Percentiles rank a stretch among this genome's conserved stretches.
Conservation (phyloP, 2,797 vertebrate genomes). For the Catostomus latipinnis region DNA sequence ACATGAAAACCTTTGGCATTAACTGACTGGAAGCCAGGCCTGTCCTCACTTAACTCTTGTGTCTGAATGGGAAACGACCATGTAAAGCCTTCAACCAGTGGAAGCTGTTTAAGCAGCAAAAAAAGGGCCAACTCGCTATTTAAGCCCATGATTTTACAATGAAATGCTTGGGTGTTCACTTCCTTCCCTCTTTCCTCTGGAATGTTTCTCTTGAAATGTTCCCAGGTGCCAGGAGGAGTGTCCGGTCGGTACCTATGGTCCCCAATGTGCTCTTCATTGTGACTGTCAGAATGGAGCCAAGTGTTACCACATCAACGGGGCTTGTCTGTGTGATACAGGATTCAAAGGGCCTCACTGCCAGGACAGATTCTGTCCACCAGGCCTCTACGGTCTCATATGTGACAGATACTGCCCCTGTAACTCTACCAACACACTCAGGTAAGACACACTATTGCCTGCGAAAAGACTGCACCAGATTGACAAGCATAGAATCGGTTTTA, state of each 20-base stretch:
- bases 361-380: slow-evolving; percentile 92
- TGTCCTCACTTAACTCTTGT: too few species aligned
- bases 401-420: slow-evolving; percentile 93
- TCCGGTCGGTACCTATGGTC: slow-evolving; percentile 91
- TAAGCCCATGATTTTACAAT: too few species aligned
- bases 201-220: slow-evolving; percentile 45
- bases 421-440: slow-evolving; percentile 89
- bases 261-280: slow-evolving; percentile 88
- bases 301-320: slow-evolving; percentile 93
- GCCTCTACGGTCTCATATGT: slow-evolving; percentile 92
- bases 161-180: too few species aligned
- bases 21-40: too few species aligned
- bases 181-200: not conserved
- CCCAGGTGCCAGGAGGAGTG: slow-evolving; percentile 97
- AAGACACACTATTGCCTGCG: slow-evolving; percentile 50
- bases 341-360: slow-evolving; percentile 94
- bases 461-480: not conserved
- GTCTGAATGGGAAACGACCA: too few species aligned
- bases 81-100: too few species aligned
- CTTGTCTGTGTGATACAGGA: slow-evolving; percentile 91
- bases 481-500: not conserved
- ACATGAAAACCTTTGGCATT: too few species aligned
- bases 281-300: slow-evolving; percentile 94
- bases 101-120: too few species aligned
- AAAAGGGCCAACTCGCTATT: too few species aligned